A percentile compares a stretch with the other conserved stretches of the same genome.
Evolutionary conservation across 2,113 vertebrate genomes (phyloP).

Genomic region (Stercorarius parasiticus): DNA sequence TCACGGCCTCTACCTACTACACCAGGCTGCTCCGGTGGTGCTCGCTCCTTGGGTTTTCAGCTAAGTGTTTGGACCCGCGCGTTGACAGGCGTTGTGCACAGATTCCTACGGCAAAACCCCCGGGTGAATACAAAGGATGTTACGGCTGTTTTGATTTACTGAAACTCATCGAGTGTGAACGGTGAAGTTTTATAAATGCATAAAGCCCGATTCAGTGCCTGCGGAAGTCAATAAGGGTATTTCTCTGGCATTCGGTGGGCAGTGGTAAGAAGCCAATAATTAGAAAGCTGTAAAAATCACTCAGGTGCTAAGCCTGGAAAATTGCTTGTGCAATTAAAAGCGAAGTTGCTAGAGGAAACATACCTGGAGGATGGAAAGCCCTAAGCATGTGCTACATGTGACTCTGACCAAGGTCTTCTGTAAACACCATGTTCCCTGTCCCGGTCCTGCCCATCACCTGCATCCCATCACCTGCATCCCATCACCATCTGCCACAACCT

Average conservation of each 20-base stretch:
- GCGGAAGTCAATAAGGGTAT: background rate
- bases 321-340: background rate
- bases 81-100: background rate
- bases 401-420: background rate
- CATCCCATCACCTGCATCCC: accelerated
- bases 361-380: background rate
- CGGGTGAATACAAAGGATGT: background rate
- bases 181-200: background rate
- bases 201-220: background rate
- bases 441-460: background rate
- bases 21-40: background rate
- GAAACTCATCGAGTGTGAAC: accelerated
- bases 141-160: background rate
- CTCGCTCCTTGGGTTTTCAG: background rate
- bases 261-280: background rate
- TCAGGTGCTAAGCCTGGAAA: background rate
- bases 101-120: background rate
- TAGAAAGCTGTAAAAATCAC: background rate
- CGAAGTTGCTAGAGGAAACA: background rate
- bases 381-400: accelerated
- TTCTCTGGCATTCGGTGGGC: background rate
- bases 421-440: background rate
- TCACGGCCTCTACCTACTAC: background rate
- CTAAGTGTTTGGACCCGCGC: background rate
- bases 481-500: background rate